Base-by-base conservation (phyloP, 2,888 invertebrate species). In the Pantelozetes paolii region DNA sequence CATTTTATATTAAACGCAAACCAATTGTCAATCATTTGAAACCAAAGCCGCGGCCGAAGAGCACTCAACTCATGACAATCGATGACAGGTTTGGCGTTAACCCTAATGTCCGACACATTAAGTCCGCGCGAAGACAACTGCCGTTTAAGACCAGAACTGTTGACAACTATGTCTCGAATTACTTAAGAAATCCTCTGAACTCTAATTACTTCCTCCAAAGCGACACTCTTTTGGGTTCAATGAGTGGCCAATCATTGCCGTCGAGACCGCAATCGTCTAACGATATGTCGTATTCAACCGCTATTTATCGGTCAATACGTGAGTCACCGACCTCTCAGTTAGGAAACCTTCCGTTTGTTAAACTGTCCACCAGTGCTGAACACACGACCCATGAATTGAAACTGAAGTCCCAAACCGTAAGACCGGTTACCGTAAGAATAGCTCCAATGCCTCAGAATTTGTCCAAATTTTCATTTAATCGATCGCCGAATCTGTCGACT, bases 281-380 rank as follows among this genome's bases (percentile, higher is more conserved):
- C 18, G 64, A 64, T 20, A 32, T 59, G 59, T 8, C 64, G 36
- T 64, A 36, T 36, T 36, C 32, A 3, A 13, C 36, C 2, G 13
- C 64, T 8, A 32, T 36, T 64, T 64, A 64, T 36, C 32, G 36
- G n/a, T n/a, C 30, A n/a, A 64, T 9, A 2, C 36, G 36, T 20
- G 64, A 64, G 64, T 64, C 64, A n/a, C 36, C 64, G n/a, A 32
- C 9, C n/a, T 64, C 64, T 64, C 64, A 64, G 20, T 64, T 64
- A n/a, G 64, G 64, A 64, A 64, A 64, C n/a, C 9, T 36, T 32
- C 36, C 64, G 2, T 36, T 20, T n/a, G 64, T 64, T 32, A 64
- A 36, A 64, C 36, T 64, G 5, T n/a, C 30, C 18, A n/a, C 64
- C 36, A 18, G n/a, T 26, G 5, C 20, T 36, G 32, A 36, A 15